Conservation (phyloP, 2,888 invertebrate genomes). For the Cheilosia vulpina region DNA sequence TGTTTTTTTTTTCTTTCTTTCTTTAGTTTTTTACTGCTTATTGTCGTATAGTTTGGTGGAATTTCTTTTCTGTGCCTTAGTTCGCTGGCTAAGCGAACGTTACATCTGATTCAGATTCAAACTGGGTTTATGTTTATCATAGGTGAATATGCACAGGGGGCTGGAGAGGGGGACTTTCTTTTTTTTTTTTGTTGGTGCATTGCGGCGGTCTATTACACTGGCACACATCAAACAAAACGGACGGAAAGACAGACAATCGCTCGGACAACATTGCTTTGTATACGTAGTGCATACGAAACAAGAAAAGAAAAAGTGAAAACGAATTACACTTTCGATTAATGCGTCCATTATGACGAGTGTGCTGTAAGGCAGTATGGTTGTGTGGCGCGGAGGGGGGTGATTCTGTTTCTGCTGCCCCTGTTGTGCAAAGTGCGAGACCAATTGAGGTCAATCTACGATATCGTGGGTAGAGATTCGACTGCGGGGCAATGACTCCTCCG, state of each 20-base stretch:
- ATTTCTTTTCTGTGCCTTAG: conserved; percentile 6
- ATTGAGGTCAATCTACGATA: conserved; percentile 64
- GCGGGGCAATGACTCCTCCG: conserved; percentile 64
- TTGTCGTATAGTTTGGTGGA: conserved; percentile 6
- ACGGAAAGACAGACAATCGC: conserved; percentile 3
- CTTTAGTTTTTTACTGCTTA: neutral
- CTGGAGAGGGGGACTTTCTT: conserved; percentile 65
- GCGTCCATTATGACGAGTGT: conserved; percentile 60
- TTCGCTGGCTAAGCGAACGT: conserved; percentile 1
- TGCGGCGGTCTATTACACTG: conserved; percentile 18
- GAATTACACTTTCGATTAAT: conserved; percentile 75
- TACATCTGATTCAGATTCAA: conserved; percentile 63
- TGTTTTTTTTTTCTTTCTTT: conserved; percentile 13
- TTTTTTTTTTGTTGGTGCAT: conserved; percentile 25
- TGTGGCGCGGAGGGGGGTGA: neutral
- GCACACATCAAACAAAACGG: conserved; percentile 32
- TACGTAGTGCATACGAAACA: conserved; percentile 65
- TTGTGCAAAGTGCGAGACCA: conserved; percentile 14
- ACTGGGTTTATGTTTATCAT: conserved; percentile 48
- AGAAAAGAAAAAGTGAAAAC: conserved; percentile 68
- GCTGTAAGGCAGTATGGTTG: conserved; percentile 11
- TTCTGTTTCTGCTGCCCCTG: conserved; percentile 38
- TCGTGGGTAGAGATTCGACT: conserved; percentile 37
- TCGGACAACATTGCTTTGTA: neutral
- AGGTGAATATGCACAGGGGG: conserved; percentile 41